phyloP scores from a whole-genome alignment of 2,113 vertebrate species.

The Prinia subflava region DNA sequence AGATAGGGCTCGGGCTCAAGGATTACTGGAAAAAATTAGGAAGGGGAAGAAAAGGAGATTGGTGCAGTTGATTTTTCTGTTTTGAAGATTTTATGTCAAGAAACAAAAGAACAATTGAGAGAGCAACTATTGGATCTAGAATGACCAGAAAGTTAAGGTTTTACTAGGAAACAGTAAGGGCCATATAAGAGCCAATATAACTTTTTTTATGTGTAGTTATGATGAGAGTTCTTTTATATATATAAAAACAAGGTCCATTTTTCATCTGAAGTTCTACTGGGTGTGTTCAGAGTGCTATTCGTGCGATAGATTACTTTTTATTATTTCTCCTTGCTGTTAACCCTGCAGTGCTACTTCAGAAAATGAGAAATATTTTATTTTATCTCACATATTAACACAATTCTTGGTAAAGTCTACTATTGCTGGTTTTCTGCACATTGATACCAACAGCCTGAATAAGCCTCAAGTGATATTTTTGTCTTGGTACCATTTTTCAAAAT shows the following conservation, averaged over 20 bases:
- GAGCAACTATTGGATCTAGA: neutral
- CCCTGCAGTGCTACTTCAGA: neutral
- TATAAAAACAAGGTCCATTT: neutral
- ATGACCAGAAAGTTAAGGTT: neutral
- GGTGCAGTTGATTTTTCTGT: neutral
- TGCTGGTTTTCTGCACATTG: neutral
- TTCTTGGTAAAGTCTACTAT: neutral
- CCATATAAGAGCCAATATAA: neutral
- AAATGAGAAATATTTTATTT: neutral
- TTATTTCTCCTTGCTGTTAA: neutral
- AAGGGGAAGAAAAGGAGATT: neutral
- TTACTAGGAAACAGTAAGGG: neutral
- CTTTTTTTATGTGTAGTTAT: neutral
- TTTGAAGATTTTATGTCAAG: neutral
- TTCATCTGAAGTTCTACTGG: neutral
- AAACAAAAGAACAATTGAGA: neutral
- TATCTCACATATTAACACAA: neutral
- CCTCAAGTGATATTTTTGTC: neutral
- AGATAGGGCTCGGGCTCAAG: neutral
- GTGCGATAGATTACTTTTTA: neutral
- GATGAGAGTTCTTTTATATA: neutral
- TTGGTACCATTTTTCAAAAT: neutral
- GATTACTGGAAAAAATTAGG: neutral
- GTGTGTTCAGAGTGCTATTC: neutral
- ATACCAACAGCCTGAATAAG: neutral